Percentiles rank a stretch among this genome's conserved stretches.
phyloP scores from a whole-genome alignment of 2,113 vertebrate species.

The Crotalus viridis region DNA sequence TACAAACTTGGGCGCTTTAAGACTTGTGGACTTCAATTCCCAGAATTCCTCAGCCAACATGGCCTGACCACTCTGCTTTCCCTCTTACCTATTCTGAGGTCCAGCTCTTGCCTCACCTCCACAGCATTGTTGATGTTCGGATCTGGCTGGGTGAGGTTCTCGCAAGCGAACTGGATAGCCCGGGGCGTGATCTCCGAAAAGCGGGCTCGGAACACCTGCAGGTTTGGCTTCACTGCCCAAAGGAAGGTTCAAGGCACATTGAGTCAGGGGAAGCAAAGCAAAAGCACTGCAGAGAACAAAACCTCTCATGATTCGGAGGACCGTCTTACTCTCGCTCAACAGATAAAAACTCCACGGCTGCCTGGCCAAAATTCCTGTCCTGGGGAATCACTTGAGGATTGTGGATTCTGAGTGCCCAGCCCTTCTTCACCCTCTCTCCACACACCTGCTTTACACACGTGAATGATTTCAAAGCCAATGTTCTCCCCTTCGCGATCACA shows the following conservation, averaged over 20 bases:
- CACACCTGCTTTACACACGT: constrained; percentile 92
- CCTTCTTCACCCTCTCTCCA: neutral
- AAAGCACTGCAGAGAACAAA: neutral
- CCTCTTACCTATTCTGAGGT: constrained; percentile 86
- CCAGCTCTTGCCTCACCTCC: constrained; percentile 92
- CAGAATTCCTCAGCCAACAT: too few species aligned
- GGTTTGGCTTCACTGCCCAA: constrained; percentile 80
- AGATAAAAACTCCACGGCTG: neutral
- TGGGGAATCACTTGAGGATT: neutral
- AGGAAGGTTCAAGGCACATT: neutral
- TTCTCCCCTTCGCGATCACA: constrained; percentile 98
- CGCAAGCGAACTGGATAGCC: constrained; percentile 83
- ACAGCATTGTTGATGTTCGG: constrained; percentile 86
- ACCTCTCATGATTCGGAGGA: neutral
- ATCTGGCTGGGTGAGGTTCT: constrained; percentile 84
- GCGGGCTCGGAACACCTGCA: constrained; percentile 87
- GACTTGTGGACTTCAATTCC: too few species aligned
- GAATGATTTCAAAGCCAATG: constrained; percentile 93
- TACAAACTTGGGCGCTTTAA: too few species aligned
- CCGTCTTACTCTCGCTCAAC: neutral
- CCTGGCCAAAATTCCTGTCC: neutral
- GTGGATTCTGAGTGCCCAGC: neutral
- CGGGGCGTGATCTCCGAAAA: constrained; percentile 94
- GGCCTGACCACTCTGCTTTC: accelerated
- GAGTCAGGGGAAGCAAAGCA: accelerated